Evolutionary conservation across 2,888 invertebrate genomes (phyloP), one percentile per base, ranked within the genome.

Genomic region (Horisme vitalbata): DNA sequence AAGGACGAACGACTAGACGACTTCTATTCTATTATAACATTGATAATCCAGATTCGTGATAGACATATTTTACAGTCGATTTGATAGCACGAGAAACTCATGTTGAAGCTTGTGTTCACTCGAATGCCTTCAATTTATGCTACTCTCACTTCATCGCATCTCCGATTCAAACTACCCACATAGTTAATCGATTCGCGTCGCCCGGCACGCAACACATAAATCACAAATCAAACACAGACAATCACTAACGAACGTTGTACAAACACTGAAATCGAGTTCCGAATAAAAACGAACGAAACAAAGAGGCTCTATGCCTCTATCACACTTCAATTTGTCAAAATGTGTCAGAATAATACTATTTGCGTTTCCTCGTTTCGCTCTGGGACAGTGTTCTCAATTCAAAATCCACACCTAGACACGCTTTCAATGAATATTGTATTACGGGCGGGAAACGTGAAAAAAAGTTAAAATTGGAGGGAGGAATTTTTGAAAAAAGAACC

Each of bases 171-270:
- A 41, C 33, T 30, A 27, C 48, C 47, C 59, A 53, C 75, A 75
- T 67, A 73, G 70, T 61, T 68, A 58, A 75, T 72, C 65, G 76
- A 79, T 79, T 81, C 66, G 75, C 68, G 55, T 66, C 70, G 70
- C 75, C 43, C 55, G 74, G 77, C 72, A 79, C 76, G 63, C 71
- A 63, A 74, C 76, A 78, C 78, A 79, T 79, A 80, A 64, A 66
- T 65, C 64, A 78, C 77, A 80, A 79, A 82, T 81, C 81, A 83
- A 84, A 75, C 68, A 73, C 70, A 75, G 73, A 76, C 77, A 76
- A 73, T 78, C 79, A 71, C 82, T 88, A 87, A 86, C 88, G 85
- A 85, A 85, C 80, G 68, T 61, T 69, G 76, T 72, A 73, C 79
- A 79, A 83, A 81, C 71, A 77, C 60, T 69, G 72, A 68, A 79